Percentiles rank a stretch among this genome's conserved stretches.
These are phyloP conservation scores for Reinhardtius hippoglossoides DNA, from an alignment of 2,113 vertebrate species.

Conservation along the genomic window DNA sequence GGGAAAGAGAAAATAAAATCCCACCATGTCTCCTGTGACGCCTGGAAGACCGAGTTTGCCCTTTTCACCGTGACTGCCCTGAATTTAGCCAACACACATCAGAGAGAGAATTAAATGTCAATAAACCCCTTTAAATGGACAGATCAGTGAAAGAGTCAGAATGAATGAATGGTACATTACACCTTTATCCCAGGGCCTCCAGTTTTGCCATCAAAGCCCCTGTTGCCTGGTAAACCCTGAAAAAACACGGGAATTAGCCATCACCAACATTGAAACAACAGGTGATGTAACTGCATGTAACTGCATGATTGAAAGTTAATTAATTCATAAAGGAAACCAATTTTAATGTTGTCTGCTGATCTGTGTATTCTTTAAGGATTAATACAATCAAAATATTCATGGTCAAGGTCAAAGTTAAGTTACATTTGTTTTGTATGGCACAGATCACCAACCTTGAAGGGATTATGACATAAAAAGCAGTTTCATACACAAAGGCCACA, in stretches of 20 bases:
- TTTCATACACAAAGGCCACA: background rate
- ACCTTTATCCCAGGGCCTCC: conserved; percentile 80
- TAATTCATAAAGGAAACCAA: too few relatives aligned
- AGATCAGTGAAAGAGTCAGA: background rate
- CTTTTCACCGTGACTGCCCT: conserved; percentile 75
- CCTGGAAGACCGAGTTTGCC: conserved; percentile 67
- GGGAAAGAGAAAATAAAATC: conserved; percentile 10
- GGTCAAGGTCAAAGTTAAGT: background rate
- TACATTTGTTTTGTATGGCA: background rate
- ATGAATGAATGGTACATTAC: conserved; percentile 7
- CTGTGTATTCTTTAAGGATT: too few relatives aligned
- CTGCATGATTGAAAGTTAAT: too few relatives aligned
- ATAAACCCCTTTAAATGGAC: fast-evolving
- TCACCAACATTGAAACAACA: too few relatives aligned
- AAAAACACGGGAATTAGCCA: background rate
- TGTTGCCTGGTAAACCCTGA: conserved; percentile 75
- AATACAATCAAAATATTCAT: background rate
- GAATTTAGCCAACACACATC: conserved; percentile 28
- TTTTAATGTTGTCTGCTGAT: too few relatives aligned
- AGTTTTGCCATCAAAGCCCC: conserved; percentile 66
- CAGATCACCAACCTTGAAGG: background rate
- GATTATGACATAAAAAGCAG: background rate
- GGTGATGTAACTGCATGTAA: too few relatives aligned
- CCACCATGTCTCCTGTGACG: conserved; percentile 64
- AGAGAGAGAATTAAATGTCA: conserved; percentile 8